Percentiles rank a stretch among this genome's conserved stretches.
phyloP scores from a whole-genome alignment of 2,113 vertebrate species.

The Danionella cerebrum region DNA sequence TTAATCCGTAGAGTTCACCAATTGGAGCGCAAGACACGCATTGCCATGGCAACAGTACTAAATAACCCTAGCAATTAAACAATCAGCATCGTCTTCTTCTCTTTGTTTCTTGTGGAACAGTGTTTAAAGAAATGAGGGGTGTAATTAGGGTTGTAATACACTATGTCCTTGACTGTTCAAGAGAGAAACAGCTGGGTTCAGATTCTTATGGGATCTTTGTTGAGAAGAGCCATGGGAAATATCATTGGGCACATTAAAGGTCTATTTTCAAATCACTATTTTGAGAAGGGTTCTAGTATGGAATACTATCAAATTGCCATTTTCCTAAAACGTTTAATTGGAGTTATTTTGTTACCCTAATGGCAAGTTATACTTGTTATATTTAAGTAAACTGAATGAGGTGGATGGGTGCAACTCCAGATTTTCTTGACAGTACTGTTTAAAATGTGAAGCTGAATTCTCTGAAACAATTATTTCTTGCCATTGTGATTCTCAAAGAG shows the following conservation, averaged over 20 bases:
- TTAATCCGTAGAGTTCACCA: conserved; percentile 50
- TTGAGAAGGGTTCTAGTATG: too few species aligned
- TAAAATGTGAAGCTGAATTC: background rate
- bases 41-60: conserved; percentile 67
- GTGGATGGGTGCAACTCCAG: too few species aligned
- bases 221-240: conserved; percentile 41
- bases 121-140: conserved; percentile 56
- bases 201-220: conserved; percentile 45
- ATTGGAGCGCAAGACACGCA: conserved; percentile 53
- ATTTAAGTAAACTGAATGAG: too few species aligned
- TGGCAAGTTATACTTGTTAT: too few species aligned
- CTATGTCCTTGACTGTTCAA: conserved; percentile 41
- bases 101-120: conserved; percentile 62
- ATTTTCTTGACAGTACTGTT: background rate
- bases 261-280: too few species aligned
- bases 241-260: conserved; percentile 38
- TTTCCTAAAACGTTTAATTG: too few species aligned
- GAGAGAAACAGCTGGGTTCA: conserved; percentile 46
- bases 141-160: conserved; percentile 71
- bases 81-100: conserved; percentile 68
- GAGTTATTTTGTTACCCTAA: too few species aligned
- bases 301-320: too few species aligned
- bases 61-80: conserved; percentile 77
- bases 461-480: background rate
- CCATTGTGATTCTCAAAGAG: background rate